Conservation (phyloP, 2,797 vertebrate species). For the Gymnothorax javanicus region DNA sequence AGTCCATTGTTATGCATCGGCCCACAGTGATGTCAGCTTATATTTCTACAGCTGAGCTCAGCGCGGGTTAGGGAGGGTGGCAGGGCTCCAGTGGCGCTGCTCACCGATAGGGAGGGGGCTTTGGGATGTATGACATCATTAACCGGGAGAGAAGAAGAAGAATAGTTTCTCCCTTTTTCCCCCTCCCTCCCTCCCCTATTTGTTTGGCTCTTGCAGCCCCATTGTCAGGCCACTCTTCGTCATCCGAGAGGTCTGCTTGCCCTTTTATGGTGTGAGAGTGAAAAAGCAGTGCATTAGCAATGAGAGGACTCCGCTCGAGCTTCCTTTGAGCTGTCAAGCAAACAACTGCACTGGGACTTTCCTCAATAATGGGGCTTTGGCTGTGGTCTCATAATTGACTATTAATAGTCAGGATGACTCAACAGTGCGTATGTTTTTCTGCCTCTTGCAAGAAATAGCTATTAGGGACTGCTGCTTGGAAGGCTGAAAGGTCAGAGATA, state of each 20-base stretch:
- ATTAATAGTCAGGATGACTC: conserved; percentile 33
- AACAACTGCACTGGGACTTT: conserved; percentile 31
- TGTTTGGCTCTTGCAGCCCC: conserved; percentile 9
- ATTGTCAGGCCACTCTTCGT: conserved; percentile 7
- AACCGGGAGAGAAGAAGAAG: neutral
- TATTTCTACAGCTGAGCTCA: conserved; percentile 46
- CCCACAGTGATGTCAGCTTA: conserved; percentile 57
- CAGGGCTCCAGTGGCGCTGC: neutral
- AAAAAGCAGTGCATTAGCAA: neutral
- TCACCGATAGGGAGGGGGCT: conserved; percentile 1
- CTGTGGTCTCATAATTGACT: conserved; percentile 9
- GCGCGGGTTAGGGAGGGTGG: conserved; percentile 12
- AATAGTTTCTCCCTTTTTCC: neutral
- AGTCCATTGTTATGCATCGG: conserved; percentile 11
- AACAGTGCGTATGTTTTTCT: conserved; percentile 9
- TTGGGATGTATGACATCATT: conserved; percentile 23
- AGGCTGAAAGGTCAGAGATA: neutral
- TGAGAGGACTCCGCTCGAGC: neutral
- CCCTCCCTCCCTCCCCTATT: neutral
- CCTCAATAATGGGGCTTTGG: conserved; percentile 29
- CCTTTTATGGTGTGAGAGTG: conserved; percentile 32
- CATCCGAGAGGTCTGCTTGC: neutral
- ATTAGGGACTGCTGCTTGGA: conserved; percentile 6
- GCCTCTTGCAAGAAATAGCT: neutral
- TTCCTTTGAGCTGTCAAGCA: conserved; percentile 4